Evolutionary conservation across 2,888 invertebrate species (phyloP), one percentile per base, ranked within the genome.

Genomic region (Cephalotes varians): DNA sequence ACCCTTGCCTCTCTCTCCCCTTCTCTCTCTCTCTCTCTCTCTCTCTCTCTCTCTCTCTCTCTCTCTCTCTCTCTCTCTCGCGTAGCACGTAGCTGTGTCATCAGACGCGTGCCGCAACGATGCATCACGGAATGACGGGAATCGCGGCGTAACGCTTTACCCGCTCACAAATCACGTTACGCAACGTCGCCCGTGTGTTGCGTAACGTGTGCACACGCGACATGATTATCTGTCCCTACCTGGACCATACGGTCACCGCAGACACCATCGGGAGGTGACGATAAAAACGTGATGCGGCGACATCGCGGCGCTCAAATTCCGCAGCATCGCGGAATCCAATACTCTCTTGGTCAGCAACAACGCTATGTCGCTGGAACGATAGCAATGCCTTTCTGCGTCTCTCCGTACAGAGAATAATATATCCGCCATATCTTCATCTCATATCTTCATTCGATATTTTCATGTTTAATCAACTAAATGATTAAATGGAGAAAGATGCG

Each of bases 111-210:
- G 93, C 90, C 91, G 92, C 93, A 92, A 90, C 93, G 91, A 93
- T 93, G 93, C 92, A 93, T 94, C 93, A 93, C 91, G 86, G 89
- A 91, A 93, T 90, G 93, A 93, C 91, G 91, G 91, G 90, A 89
- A 90, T 92, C 91, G 91, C 87, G 87, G 87, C 89, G 90, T 86
- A 89, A 87, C 90, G 90, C 88, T 88, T 87, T 87, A 73, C 44
- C 88, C 86, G 93, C 88, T 91, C 92, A 91, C 93, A 93, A 93
- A 93, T 93, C 93, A 92, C 93, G 87, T 85, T 84, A 85, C 82
- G 81, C 86, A 65, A 82, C 84, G 85, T 87, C 73, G 72, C 65
- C 67, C 49, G 71, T 37, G n/a, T 71, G 81, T 51, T 60, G 37
- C 83, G 80, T 12, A 31, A 60, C 58, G 69, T 54, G 21, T 51